Evolutionary conservation across 1,140 invertebrate species (phyloP).

Genomic region (Ylistrum balloti): DNA sequence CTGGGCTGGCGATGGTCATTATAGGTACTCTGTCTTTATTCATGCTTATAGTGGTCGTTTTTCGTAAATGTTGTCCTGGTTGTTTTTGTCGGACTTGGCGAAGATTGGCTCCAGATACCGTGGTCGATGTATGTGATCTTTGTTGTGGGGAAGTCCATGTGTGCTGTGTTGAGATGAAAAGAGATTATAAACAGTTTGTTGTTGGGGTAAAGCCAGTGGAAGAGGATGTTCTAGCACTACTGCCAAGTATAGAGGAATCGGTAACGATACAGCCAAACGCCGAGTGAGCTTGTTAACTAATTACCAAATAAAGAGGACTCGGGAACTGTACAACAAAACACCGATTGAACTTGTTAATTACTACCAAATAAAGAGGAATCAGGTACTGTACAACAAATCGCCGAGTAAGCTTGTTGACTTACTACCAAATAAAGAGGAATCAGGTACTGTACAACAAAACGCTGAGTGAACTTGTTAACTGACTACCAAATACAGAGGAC

Average conservation of each 20-base stretch:
- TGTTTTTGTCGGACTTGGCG: constrained; percentile 46
- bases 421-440: too few relatives aligned
- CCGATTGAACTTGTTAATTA: too few relatives aligned
- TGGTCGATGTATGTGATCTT: constrained; percentile 55
- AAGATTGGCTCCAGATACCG: constrained; percentile 53
- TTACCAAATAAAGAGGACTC: too few relatives aligned
- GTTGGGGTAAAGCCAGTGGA: constrained; percentile 52
- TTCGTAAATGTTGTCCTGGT: constrained; percentile 52
- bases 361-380: too few relatives aligned
- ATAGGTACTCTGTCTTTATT: constrained; percentile 23
- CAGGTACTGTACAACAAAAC: too few relatives aligned
- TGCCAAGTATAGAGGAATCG: neutral
- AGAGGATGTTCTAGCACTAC: neutral
- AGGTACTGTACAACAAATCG: too few relatives aligned
- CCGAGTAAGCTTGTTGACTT: too few relatives aligned
- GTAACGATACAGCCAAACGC: neutral
- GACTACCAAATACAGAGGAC: too few relatives aligned
- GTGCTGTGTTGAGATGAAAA: constrained; percentile 51
- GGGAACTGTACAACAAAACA: too few relatives aligned
- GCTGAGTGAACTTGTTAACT: too few relatives aligned
- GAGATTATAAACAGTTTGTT: constrained; percentile 58
- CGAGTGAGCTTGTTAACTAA: neutral
- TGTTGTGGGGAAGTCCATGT: constrained; percentile 53
- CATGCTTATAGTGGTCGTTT: constrained; percentile 45
- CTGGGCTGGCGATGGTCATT: constrained; percentile 25